phyloP scores from a whole-genome alignment of 2,113 vertebrate genomes.

The Pavo muticus region DNA sequence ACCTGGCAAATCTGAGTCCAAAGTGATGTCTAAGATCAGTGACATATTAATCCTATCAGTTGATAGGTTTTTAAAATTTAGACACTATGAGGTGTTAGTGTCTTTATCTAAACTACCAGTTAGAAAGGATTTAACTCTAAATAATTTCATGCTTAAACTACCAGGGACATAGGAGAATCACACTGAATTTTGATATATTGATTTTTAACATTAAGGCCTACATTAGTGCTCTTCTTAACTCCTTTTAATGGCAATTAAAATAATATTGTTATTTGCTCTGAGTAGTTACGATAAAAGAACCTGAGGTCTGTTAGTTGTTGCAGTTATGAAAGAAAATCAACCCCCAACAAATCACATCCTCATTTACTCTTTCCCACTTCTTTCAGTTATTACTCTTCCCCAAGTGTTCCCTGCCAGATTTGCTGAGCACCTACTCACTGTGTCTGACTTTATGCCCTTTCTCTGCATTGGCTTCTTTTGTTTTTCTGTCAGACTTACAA shows the following conservation, averaged over 20 bases:
- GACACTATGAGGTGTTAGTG: neutral
- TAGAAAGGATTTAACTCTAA: neutral
- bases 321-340: neutral
- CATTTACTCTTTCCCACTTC: neutral
- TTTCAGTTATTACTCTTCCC: neutral
- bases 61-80: neutral
- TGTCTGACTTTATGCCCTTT: neutral
- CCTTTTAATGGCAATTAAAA: neutral
- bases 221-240: neutral
- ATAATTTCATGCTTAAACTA: neutral
- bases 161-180: rapidly evolving
- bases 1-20: neutral
- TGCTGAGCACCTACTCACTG: neutral
- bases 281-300: neutral
- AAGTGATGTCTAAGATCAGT: neutral
- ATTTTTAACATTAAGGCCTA: neutral
- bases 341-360: neutral
- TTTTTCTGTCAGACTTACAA: neutral
- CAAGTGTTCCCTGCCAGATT: neutral
- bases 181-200: neutral
- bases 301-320: neutral
- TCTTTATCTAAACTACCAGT: neutral
- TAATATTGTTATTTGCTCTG: neutral
- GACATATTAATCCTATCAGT: neutral
- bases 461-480: neutral